Conservation (phyloP, 2,888 invertebrate genomes). For the Dicyrtoma fusca region DNA sequence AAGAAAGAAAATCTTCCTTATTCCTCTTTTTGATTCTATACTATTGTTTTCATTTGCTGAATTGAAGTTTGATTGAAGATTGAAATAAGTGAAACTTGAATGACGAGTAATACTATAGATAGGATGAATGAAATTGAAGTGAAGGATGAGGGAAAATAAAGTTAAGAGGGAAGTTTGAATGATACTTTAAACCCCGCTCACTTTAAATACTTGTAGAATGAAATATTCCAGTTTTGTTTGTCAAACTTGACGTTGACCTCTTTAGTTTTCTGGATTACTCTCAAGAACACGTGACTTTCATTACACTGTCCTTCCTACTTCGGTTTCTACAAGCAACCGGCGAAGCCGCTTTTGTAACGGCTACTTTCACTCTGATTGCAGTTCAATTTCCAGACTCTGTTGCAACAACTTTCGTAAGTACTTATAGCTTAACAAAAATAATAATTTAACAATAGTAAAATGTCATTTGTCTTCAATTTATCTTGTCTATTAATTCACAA, state of each 20-base stretch:
- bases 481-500: slow-evolving; percentile 43
- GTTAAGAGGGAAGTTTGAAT: too few relatives aligned
- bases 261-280: slow-evolving; percentile 50
- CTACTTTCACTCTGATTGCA: slow-evolving; percentile 83
- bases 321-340: slow-evolving; percentile 82
- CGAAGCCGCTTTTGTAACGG: slow-evolving; percentile 75
- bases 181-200: too few relatives aligned
- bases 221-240: neutral
- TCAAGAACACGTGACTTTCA: slow-evolving; percentile 66
- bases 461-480: slow-evolving; percentile 8
- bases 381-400: slow-evolving; percentile 62
- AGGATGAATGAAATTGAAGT: too few relatives aligned
- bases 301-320: slow-evolving; percentile 75
- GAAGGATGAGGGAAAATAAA: too few relatives aligned
- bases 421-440: neutral
- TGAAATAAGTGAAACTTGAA: too few relatives aligned
- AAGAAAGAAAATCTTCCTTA: too few relatives aligned
- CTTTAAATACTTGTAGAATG: neutral
- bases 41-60: too few relatives aligned
- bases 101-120: too few relatives aligned
- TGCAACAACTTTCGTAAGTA: slow-evolving; percentile 63
- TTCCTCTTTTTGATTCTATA: too few relatives aligned
- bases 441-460: too few relatives aligned
- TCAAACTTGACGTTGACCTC: too few relatives aligned
- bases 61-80: too few relatives aligned